A percentile compares a stretch with the other conserved stretches of the same genome.
Evolutionary conservation across 2,113 vertebrate genomes (phyloP).

Genomic region (Polypterus bichir): DNA sequence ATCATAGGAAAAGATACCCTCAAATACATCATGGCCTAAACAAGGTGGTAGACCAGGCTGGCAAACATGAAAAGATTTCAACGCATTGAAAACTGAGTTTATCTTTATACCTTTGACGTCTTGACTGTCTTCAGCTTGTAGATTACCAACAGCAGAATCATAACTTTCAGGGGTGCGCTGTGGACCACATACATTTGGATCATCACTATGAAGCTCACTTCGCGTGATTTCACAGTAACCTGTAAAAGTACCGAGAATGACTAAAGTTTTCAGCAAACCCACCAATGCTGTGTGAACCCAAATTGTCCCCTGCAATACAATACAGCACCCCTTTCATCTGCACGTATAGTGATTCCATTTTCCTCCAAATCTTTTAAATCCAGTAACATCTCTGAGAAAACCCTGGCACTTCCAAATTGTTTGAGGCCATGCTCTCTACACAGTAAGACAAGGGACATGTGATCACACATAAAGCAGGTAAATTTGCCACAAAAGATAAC

Average conservation of each 20-base stretch:
- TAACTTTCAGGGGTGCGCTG: slow-evolving; percentile 19
- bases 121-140: slow-evolving; percentile 9
- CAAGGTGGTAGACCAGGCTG: slow-evolving; percentile 21
- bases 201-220: slow-evolving; percentile 15
- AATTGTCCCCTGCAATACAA: slow-evolving; percentile 19
- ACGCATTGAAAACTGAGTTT: slow-evolving; percentile 18
- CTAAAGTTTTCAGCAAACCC: slow-evolving; percentile 24
- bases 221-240: slow-evolving; percentile 22
- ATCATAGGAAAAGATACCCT: slow-evolving; percentile 23
- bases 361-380: slow-evolving; percentile 20
- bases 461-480: slow-evolving; percentile 15
- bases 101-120: slow-evolving; percentile 19
- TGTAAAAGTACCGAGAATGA: slow-evolving; percentile 18
- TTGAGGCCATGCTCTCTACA: slow-evolving; percentile 22
- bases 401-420: slow-evolving; percentile 14
- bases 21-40: slow-evolving; percentile 23
- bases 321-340: slow-evolving; percentile 11
- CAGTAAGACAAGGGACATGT: slow-evolving; percentile 15
- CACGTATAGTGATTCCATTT: slow-evolving; percentile 11
- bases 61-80: slow-evolving; percentile 21
- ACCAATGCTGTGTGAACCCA: slow-evolving; percentile 20
- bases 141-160: slow-evolving; percentile 13
- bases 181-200: slow-evolving; percentile 21
- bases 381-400: slow-evolving; percentile 16
- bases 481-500: slow-evolving; percentile 25